Conservation (phyloP, 2,888 invertebrate genomes). For the Caenorhabditis virilis region DNA sequence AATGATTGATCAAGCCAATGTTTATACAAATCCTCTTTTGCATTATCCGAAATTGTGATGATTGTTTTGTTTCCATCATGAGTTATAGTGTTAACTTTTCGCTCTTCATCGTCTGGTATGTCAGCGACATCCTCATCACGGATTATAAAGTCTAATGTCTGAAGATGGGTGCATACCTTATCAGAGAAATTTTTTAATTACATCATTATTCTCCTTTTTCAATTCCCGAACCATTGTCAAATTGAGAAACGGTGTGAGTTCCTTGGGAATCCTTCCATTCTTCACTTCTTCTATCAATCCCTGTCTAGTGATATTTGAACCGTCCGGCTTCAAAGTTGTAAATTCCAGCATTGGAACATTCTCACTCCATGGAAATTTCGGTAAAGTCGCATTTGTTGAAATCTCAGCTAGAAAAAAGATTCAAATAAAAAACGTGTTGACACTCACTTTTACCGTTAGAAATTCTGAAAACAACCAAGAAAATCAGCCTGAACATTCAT, state of each 20-base stretch:
- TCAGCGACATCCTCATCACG: slow-evolving; percentile 43
- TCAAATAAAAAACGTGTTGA: too few relatives aligned
- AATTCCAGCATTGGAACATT: slow-evolving; percentile 37
- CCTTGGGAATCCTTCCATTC: slow-evolving; percentile 20
- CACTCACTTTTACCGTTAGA: too few relatives aligned
- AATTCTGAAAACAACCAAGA: too few relatives aligned
- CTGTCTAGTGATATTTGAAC: slow-evolving; percentile 10
- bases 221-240: slow-evolving; percentile 26
- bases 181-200: slow-evolving; percentile 1
- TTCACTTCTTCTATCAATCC: slow-evolving; percentile 18
- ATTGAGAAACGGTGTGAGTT: slow-evolving; percentile 31
- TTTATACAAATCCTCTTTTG: slow-evolving; percentile 42
- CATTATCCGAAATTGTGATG: slow-evolving; percentile 36
- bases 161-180: neutral
- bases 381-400: too few relatives aligned
- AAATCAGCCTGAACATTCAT: too few relatives aligned
- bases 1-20: slow-evolving; percentile 63
- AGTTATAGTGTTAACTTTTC: slow-evolving; percentile 18
- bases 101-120: slow-evolving; percentile 24
- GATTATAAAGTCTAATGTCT: slow-evolving; percentile 35
- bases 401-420: slow-evolving; percentile 71
- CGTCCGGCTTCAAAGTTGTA: slow-evolving; percentile 19
- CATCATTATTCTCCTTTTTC: slow-evolving; percentile 28
- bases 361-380: slow-evolving; percentile 39
- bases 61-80: slow-evolving; percentile 43